Evolutionary conservation across 2,113 vertebrate genomes (phyloP), one percentile per base, ranked within the genome.

Genomic region (Hippocampus guttulatus): DNA sequence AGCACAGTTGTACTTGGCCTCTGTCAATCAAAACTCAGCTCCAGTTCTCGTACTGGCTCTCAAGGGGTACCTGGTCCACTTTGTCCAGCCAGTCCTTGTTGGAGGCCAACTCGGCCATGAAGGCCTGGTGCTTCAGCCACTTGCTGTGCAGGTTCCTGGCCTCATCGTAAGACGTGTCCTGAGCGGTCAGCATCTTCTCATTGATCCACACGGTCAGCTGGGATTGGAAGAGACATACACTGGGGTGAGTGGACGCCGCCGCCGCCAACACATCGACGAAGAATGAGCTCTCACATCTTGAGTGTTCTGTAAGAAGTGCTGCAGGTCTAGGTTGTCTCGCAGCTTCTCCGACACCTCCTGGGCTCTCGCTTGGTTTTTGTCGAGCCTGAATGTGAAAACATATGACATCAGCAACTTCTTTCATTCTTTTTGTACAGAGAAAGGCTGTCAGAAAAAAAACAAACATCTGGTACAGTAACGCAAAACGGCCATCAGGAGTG

Each of bases 101-200:
- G 66, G 96, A 94, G 21, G 89, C 92, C 89, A 98, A 91, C 81
- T 99, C 97, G 0, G 96, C 95, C 92, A 95, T 90, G 83, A 98
- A 98, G 0, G 95, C 95, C 84, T 98, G 96, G 78, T 98, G 97
- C 78, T 98, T 99, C 71, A 95, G 92, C 97, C 96, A 98, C 69
- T 94, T 95, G 92, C 93, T 93, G 74, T 98, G 96, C 47, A 99
- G 93, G 78, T 96, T 96, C 15, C 92, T 92, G 20, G 92, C 91
- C 69, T 94, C 95, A 0, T 96, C 94, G 0, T 95, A 97, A n/a
- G 97, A 95, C 4, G 88, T 89, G 27, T 98, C 97, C 87, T 96
- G 95, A 4, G 93, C 95, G 0, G 93, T 98, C 85, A 99, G 92
- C 94, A 98, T 94, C 93, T 96, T 98, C 87, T 99, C 97, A 27